Evolutionary conservation across 1,140 invertebrate genomes (phyloP), one percentile per base, ranked within the genome.

Genomic region (Papilio aristodemus): DNA sequence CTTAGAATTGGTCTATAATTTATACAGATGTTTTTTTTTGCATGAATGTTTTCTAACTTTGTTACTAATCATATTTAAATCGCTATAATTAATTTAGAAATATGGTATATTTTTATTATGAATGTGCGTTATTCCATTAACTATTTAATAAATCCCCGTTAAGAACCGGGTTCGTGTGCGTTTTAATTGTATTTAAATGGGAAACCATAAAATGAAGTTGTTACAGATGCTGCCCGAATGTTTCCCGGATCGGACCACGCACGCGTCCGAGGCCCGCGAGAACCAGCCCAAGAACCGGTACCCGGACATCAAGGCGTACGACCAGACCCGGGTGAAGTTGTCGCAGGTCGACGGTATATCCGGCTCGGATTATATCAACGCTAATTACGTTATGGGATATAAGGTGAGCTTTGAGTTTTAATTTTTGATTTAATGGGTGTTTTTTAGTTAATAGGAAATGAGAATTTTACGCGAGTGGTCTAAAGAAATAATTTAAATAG

Each of bases 341-440:
- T 92, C 94, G 0, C 93, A 95, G 72, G 92, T 96, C 4, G 96
- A 97, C 83, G 95, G 95, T 32, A 94, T 96, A 41, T 93, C 93
- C 54, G 95, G 95, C 4, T 95, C 95, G 0, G 97, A 98, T 88
- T 99, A 99, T 81, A 97, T 98, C 66, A 99, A 99, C 85, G 97
- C 97, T 0, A 98, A 98, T 82, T 96, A 96, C 79, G 97, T 98
- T 0, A 94, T 96, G 79, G 96, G 97, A 9, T 98, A 98, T 81
- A 97, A 97, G 87, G 91, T 92, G 13, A 74, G 82, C 80, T 11
- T 59, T 19, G 37, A 41, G 63, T 41, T n/a, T 36, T 39, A 50
- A 32, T 2, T 32, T 3, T 2, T 32, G 6, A 32, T 32, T 32
- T 3, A 32, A 32, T 32, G 2, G 27, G 27, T n/a, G n/a, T n/a